A percentile compares a stretch with the other conserved stretches of the same genome.
These are phyloP conservation scores for Geophilus truncorum DNA, from an alignment of 2,888 invertebrate genomes.

Conservation along the genomic window DNA sequence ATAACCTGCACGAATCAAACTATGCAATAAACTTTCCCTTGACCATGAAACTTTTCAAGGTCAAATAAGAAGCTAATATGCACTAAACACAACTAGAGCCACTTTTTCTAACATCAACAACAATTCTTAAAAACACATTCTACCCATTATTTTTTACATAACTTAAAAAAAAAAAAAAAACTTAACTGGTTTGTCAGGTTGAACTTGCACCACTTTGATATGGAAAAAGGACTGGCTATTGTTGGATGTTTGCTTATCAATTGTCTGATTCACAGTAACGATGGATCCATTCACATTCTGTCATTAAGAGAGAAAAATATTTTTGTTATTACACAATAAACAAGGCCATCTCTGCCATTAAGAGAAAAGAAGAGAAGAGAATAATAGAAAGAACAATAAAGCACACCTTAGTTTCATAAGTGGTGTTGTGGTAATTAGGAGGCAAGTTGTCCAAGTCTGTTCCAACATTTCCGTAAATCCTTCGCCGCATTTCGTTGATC, in stretches of 20 bases:
- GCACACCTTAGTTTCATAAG: conserved; percentile 2
- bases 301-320: not conserved
- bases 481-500: not conserved
- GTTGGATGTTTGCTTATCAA: conserved; percentile 13
- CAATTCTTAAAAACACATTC: no score
- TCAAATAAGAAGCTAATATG: no score
- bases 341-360: not conserved
- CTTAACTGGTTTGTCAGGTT: conserved; percentile 14
- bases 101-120: no score
- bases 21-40: no score
- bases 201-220: conserved; percentile 22
- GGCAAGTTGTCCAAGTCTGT: not conserved
- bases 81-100: no score
- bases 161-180: no score
- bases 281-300: conserved; percentile 28
- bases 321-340: not conserved
- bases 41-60: no score
- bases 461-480: not conserved
- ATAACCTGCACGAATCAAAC: no score
- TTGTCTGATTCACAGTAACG: conserved; percentile 25
- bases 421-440: conserved; percentile 24
- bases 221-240: conserved; percentile 25
- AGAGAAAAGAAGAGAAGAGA: not conserved
- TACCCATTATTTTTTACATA: no score
- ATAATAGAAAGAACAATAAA: not conserved